Evolutionary conservation across 2,797 vertebrate species (phyloP).

Genomic region (Chiloscyllium punctatum): DNA sequence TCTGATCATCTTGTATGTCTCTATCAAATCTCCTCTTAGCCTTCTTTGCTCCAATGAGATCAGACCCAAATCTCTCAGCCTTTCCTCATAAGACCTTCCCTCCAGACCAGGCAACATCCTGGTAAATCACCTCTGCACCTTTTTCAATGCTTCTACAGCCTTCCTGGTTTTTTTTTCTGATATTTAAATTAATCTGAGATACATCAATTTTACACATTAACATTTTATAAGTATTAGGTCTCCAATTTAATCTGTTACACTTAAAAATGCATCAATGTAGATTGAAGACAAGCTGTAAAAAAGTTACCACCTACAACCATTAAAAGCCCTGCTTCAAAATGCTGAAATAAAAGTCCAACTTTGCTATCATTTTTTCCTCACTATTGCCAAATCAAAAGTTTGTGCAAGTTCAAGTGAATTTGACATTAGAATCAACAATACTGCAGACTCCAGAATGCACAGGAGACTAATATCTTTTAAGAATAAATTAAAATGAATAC

Average conservation of each 20-base stretch:
- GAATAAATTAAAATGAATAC: background rate
- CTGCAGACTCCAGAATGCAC: background rate
- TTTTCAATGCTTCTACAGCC: too few relatives aligned
- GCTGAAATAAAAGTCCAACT: background rate
- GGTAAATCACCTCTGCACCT: too few relatives aligned
- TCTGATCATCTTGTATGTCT: too few relatives aligned
- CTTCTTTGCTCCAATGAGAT: too few relatives aligned
- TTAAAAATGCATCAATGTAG: background rate
- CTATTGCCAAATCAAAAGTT: background rate
- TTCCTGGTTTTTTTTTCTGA: too few relatives aligned
- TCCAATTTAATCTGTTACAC: background rate
- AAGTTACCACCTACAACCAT: background rate
- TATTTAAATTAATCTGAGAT: background rate
- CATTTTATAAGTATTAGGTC: background rate
- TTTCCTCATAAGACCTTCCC: too few relatives aligned
- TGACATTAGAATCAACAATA: background rate
- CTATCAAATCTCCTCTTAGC: too few relatives aligned
- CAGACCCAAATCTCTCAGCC: too few relatives aligned
- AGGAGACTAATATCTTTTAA: background rate
- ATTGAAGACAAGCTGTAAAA: background rate
- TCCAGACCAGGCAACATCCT: too few relatives aligned
- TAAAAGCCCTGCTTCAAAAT: background rate
- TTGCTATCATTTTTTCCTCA: background rate
- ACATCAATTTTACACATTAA: too few relatives aligned
- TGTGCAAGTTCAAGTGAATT: background rate